phyloP scores from a whole-genome alignment of 2,888 invertebrate species.

The Agrotis puta region DNA sequence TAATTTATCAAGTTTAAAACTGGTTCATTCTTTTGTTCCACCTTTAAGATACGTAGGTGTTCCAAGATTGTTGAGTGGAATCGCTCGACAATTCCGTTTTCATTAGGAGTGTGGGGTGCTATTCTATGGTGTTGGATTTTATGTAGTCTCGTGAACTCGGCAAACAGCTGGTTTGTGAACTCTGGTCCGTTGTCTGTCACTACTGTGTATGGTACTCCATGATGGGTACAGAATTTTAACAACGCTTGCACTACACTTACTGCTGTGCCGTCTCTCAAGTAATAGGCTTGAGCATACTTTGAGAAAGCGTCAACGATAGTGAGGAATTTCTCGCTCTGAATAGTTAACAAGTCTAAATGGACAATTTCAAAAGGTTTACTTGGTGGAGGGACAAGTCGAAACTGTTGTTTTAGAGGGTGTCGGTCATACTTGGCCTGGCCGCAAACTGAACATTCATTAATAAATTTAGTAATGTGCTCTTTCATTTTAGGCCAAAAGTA shows the following conservation, averaged over 20 bases:
- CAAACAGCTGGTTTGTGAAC: no score
- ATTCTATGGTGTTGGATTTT: no score
- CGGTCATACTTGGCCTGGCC: constrained; percentile 17
- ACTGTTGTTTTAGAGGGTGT: constrained; percentile 14
- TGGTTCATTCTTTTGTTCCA: no score
- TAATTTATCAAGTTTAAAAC: no score
- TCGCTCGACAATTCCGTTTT: no score
- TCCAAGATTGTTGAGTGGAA: no score
- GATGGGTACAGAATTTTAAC: background rate
- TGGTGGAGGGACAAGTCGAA: constrained; percentile 11
- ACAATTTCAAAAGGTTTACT: constrained; percentile 17
- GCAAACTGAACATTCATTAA: constrained; percentile 8
- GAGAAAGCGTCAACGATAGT: constrained; percentile 23
- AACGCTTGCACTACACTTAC: constrained; percentile 12
- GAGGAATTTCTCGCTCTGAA: constrained; percentile 20
- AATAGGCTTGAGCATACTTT: constrained; percentile 19
- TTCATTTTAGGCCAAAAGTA: constrained; percentile 25
- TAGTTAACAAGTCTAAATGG: constrained; percentile 20
- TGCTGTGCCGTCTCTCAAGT: constrained; percentile 12
- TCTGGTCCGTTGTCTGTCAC: no score
- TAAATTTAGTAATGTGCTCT: background rate
- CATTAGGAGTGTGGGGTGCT: no score
- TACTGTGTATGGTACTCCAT: no score
- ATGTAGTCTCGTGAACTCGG: no score
- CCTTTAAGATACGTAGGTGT: no score